Evolutionary conservation across 2,797 vertebrate genomes (phyloP).

Genomic region (Myotis daubentonii): DNA sequence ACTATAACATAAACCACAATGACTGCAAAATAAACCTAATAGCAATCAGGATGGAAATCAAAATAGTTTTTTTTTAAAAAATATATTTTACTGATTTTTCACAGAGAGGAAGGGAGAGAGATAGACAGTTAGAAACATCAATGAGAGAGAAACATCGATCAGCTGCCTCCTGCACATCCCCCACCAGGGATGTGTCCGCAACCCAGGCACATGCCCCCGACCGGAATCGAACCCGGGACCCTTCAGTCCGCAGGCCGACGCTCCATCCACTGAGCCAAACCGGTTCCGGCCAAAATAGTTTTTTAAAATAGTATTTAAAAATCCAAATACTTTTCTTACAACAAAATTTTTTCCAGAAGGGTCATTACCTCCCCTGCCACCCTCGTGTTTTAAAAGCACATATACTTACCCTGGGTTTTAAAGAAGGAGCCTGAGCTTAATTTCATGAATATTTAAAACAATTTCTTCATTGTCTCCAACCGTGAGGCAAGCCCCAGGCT

Average conservation of each 20-base stretch:
- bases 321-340: slow-evolving; percentile 41
- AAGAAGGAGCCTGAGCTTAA: background rate
- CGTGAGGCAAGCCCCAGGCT: slow-evolving; percentile 38
- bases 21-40: background rate
- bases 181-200: too few relatives aligned
- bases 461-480: slow-evolving; percentile 22
- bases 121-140: too few relatives aligned
- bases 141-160: too few relatives aligned
- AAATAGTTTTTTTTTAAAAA: background rate
- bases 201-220: too few relatives aligned
- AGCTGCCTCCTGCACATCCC: too few relatives aligned
- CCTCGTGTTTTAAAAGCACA: background rate
- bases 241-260: too few relatives aligned
- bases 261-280: too few relatives aligned
- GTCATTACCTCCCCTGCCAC: background rate
- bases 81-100: too few relatives aligned
- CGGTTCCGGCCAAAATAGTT: background rate
- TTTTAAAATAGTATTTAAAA: background rate
- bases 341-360: slow-evolving; percentile 4
- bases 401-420: slow-evolving; percentile 1
- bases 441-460: slow-evolving; percentile 50
- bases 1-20: background rate
- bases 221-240: too few relatives aligned
- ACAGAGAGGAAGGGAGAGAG: too few relatives aligned
- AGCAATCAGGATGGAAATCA: slow-evolving; percentile 23